Base-by-base conservation (phyloP, 2,797 vertebrate genomes). In the Pantherophis vulpinus region DNA sequence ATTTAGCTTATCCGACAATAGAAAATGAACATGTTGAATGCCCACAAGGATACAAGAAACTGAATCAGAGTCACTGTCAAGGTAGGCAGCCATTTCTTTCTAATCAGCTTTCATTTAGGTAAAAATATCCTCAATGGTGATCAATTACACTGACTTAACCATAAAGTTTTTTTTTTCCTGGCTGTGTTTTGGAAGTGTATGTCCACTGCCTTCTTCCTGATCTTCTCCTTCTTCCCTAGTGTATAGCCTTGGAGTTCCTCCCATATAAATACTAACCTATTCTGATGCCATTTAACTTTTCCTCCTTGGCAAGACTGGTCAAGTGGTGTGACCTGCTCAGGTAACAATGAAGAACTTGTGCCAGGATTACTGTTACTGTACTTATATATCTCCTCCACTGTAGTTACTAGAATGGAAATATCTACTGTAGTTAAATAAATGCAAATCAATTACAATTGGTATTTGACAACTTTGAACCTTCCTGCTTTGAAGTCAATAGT, bases 31-130 rank as follows among this genome's bases (percentile, higher is more conserved):
- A 98, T 95, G 98, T 99, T 95, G 98, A 99, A 94, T 99, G 99
- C 97, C 98, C 98, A 92, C 98, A 98, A 93, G 99, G 99, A 14
- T 99, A 98, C 96, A 99, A 98, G 96, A 98, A 97, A 87, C 96
- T 98, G 97, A 99, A 99, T 95, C 91, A 94, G 91, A 98, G 98
- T 95, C 98, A 99, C 94, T 99, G 99, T 97, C 98, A 99, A 98
- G 99, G 99, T 99, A 98, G 98, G 98, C 79, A 90, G 88, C 10
- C 74, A 54, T 60, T 8, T n/a, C 13, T 90, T 23, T 86, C 47
- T 63, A 32, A 4, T 37, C 10, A 18, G 1, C 59, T 56, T 90
- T 86, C 70, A 42, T 18, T 88, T 79, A 86, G 32, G n/a, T 86
- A 42, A 42, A 54, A 47, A 86, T 87, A 70, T 56, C 16, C 14